These are phyloP conservation scores for Centropristis striata DNA, from an alignment of 2,113 vertebrate genomes.

Conservation along the genomic window DNA sequence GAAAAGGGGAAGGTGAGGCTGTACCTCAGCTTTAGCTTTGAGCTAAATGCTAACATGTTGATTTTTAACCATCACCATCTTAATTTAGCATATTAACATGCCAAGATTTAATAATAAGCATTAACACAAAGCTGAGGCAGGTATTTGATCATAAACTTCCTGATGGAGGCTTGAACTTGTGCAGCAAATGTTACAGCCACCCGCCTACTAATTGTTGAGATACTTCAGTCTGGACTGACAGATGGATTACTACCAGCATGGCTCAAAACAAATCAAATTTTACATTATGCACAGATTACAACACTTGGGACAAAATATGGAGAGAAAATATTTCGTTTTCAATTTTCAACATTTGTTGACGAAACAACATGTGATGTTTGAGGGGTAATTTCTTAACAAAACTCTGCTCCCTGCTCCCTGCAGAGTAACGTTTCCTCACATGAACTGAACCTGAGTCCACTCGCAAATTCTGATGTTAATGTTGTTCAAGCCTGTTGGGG, in stretches of 20 bases:
- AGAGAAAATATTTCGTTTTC: conserved; percentile 2
- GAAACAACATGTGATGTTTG: background rate
- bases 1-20: too few relatives aligned
- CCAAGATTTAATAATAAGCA: background rate
- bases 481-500: background rate
- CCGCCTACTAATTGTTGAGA: background rate
- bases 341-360: background rate
- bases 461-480: conserved; percentile 1
- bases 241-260: background rate
- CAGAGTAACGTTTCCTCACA: conserved; percentile 1
- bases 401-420: background rate
- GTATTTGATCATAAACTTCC: background rate
- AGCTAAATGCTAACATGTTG: background rate
- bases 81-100: background rate
- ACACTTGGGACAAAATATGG: background rate
- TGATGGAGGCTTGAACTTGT: background rate
- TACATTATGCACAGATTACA: conserved; percentile 1
- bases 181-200: background rate
- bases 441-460: background rate
- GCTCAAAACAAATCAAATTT: background rate
- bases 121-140: too few relatives aligned
- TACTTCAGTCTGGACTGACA: background rate
- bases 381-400: background rate
- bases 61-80: background rate
- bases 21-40: background rate